Conservation (phyloP, 2,113 vertebrate genomes). For the Myrmecophaga tridactyla region DNA sequence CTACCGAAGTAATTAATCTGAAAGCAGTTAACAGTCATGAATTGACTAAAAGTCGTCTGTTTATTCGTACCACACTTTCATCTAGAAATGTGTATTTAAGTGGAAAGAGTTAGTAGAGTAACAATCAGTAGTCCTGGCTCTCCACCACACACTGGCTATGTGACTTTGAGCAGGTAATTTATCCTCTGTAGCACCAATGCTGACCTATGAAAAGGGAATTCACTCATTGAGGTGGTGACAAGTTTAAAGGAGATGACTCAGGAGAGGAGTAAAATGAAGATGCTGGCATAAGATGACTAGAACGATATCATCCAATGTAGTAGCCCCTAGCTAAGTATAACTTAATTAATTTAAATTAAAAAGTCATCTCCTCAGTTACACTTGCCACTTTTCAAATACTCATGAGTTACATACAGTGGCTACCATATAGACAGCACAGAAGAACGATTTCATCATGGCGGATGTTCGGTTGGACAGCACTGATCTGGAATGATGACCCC, state of each 20-base stretch:
- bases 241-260: not conserved
- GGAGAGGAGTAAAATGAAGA: not conserved
- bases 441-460: not conserved
- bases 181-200: not conserved
- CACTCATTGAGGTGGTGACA: not conserved
- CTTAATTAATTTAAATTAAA: not conserved
- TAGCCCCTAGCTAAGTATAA: not conserved
- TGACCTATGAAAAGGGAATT: not conserved
- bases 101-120: not conserved
- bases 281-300: not conserved
- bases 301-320: not conserved
- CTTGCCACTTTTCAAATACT: not conserved
- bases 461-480: not conserved
- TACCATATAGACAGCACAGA: not conserved
- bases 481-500: not conserved
- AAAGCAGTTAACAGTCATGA: not conserved
- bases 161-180: not conserved
- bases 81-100: not conserved
- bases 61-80: not conserved
- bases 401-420: not conserved
- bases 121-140: not conserved
- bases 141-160: not conserved
- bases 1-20: not conserved
- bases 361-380: not conserved
- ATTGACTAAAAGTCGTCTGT: not conserved